Conservation (phyloP, 2,113 vertebrate species). For the Aegithalos caudatus region DNA sequence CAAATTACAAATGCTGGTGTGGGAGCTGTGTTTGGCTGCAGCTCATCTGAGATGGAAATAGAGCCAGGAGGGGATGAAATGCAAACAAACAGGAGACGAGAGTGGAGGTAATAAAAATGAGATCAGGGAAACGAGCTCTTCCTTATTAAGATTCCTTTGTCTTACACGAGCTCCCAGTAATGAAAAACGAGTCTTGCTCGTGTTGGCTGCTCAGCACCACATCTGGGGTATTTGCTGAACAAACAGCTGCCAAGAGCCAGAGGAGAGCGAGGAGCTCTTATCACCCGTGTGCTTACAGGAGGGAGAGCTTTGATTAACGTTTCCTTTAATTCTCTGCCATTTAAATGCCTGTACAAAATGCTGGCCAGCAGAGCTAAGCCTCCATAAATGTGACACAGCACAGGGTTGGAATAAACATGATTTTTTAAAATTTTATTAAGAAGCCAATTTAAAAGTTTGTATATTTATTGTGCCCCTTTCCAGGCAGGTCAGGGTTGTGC, state of each 20-base stretch:
- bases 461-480: neutral
- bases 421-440: neutral
- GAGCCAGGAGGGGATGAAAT: neutral
- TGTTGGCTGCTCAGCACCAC: neutral
- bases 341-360: neutral
- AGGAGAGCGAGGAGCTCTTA: neutral
- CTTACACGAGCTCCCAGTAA: slow-evolving; percentile 9
- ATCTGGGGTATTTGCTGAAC: slow-evolving; percentile 38
- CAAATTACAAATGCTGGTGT: neutral
- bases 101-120: slow-evolving; percentile 44
- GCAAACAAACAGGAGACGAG: slow-evolving; percentile 28
- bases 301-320: neutral
- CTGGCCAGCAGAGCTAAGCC: neutral
- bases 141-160: slow-evolving; percentile 59
- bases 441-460: neutral
- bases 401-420: neutral
- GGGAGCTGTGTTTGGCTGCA: neutral
- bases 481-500: neutral
- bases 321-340: slow-evolving; percentile 4
- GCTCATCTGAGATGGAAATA: neutral
- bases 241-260: slow-evolving; percentile 43
- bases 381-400: neutral
- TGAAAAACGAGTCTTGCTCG: slow-evolving; percentile 24
- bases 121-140: slow-evolving; percentile 12
- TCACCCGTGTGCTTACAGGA: neutral